A percentile compares a stretch with the other conserved stretches of the same genome.
phyloP scores from a whole-genome alignment of 2,797 vertebrate species.

The Aeoliscus strigatus region DNA sequence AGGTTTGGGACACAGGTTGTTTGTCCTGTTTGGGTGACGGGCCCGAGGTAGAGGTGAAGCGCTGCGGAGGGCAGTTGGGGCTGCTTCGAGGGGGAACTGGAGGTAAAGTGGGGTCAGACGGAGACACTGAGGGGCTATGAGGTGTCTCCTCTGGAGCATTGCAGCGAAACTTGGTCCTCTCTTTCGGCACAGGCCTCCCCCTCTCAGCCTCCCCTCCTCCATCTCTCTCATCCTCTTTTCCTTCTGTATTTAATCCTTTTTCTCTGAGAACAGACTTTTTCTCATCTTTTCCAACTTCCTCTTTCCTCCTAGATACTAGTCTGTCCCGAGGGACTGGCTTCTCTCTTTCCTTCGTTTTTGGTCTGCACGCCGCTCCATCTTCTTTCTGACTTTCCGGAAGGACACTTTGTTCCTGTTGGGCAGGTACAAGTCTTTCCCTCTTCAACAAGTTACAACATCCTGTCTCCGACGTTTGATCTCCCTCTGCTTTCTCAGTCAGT shows the following conservation, averaged over 20 bases:
- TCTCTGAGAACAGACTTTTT: too few relatives aligned
- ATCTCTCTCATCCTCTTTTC: slow-evolving; percentile 20
- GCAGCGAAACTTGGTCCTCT: slow-evolving; percentile 77
- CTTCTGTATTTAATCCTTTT: slow-evolving; percentile 10
- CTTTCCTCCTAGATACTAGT: slow-evolving; percentile 19
- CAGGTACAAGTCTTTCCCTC: slow-evolving; percentile 27
- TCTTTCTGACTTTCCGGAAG: slow-evolving; percentile 13
- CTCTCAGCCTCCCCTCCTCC: slow-evolving; percentile 2
- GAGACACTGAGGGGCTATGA: rapidly evolving
- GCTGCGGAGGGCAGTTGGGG: slow-evolving; percentile 76
- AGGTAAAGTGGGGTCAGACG: slow-evolving; percentile 55
- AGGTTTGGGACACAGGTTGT: slow-evolving; percentile 4
- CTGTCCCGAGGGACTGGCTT: slow-evolving; percentile 51
- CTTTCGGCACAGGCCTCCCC: slow-evolving; percentile 77
- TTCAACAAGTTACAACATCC: slow-evolving; percentile 1
- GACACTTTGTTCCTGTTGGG: slow-evolving; percentile 10
- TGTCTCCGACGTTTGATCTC: slow-evolving; percentile 19
- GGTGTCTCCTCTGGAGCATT: slow-evolving; percentile 8
- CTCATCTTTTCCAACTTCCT: slow-evolving; percentile 14
- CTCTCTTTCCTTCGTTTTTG: slow-evolving; percentile 32
- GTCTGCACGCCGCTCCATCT: slow-evolving; percentile 10
- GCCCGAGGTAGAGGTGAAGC: slow-evolving; percentile 59
- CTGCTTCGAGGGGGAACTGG: slow-evolving; percentile 85
- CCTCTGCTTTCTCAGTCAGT: slow-evolving; percentile 14
- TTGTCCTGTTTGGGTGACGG: slow-evolving; percentile 6